These are phyloP conservation scores for Smutsia gigantea DNA, from an alignment of 2,797 vertebrate species.

Conservation along the genomic window DNA sequence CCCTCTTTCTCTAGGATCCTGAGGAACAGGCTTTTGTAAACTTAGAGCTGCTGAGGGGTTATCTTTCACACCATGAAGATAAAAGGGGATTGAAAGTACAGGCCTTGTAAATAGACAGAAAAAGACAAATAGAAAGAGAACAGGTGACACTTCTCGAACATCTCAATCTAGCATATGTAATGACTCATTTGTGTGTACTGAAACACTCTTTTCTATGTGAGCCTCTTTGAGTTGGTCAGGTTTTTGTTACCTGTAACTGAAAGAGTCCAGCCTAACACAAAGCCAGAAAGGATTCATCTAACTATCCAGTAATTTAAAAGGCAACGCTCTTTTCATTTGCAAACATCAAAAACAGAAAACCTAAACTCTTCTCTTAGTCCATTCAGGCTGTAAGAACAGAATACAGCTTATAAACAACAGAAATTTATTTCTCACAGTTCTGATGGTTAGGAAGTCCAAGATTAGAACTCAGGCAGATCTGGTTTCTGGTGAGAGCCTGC, in stretches of 20 bases:
- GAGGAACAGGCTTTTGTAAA: neutral
- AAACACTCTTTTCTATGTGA: neutral
- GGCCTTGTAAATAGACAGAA: neutral
- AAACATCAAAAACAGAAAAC: neutral
- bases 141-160: neutral
- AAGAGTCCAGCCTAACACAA: slow-evolving; percentile 37
- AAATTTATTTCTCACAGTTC: neutral
- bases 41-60: neutral
- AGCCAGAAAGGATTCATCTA: neutral
- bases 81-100: neutral
- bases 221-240: neutral
- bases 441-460: neutral
- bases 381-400: neutral
- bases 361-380: neutral
- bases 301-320: neutral
- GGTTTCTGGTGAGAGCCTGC: neutral
- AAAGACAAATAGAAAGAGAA: neutral
- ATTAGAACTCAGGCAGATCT: neutral
- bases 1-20: neutral
- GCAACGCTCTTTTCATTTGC: neutral
- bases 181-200: neutral
- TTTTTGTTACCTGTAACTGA: neutral
- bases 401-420: neutral
- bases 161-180: neutral
- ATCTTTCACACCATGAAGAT: neutral